These are phyloP conservation scores for Bedellia somnulentella DNA, from an alignment of 2,888 invertebrate genomes.

Conservation along the genomic window DNA sequence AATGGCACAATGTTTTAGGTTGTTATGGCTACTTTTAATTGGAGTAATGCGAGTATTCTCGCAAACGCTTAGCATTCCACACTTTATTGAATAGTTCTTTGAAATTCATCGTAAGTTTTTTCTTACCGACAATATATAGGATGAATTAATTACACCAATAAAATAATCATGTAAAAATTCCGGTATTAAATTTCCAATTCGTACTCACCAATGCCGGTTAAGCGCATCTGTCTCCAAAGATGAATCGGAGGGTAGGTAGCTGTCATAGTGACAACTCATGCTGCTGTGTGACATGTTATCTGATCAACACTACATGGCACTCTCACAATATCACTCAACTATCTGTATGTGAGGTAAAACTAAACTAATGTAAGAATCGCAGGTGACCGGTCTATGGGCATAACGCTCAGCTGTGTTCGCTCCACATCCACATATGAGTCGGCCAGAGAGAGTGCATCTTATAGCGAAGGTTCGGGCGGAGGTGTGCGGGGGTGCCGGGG, in stretches of 20 bases:
- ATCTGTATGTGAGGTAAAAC: no score
- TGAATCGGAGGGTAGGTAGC: constrained; percentile 52
- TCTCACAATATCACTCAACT: constrained; percentile 34
- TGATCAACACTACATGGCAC: constrained; percentile 61
- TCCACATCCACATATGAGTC: constrained; percentile 52
- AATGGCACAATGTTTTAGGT: no score
- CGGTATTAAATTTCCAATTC: no score
- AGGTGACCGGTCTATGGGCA: constrained; percentile 36
- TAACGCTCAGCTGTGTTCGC: constrained; percentile 44
- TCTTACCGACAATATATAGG: no score
- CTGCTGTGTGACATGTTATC: constrained; percentile 60
- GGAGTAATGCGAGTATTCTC: no score
- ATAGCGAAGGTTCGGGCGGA: constrained; percentile 50
- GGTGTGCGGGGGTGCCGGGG: constrained; percentile 17
- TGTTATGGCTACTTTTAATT: no score
- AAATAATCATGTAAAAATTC: no score
- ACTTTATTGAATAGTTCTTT: no score
- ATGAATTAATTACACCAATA: no score
- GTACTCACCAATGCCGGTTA: constrained; percentile 51
- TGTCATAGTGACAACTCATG: constrained; percentile 53
- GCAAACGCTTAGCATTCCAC: no score
- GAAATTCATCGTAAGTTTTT: no score
- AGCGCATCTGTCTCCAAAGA: constrained; percentile 54
- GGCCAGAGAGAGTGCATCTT: constrained; percentile 50
- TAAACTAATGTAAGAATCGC: constrained; percentile 28